Conservation (phyloP, 1,140 invertebrate species). For the Rhagoletis pomonella region DNA sequence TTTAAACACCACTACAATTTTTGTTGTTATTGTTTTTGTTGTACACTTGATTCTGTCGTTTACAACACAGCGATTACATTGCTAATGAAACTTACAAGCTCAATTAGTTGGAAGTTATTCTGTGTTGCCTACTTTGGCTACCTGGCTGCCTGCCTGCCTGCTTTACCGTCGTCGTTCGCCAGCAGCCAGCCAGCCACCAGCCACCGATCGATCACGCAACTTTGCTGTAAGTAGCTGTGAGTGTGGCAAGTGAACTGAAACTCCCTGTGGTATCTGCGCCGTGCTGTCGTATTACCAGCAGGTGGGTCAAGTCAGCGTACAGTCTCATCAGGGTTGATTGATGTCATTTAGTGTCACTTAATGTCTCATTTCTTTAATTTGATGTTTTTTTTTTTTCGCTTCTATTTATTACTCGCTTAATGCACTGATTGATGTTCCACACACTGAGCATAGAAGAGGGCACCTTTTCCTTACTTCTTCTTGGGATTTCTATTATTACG, state of each 20-base stretch:
- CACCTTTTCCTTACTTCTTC: not conserved
- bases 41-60: slow-evolving; percentile 38
- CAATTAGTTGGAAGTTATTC: slow-evolving; percentile 49
- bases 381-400: slow-evolving; percentile 1
- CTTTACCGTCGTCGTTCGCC: not conserved
- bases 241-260: not conserved
- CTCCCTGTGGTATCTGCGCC: not conserved
- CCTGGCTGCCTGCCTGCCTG: no score
- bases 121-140: not conserved
- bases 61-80: slow-evolving; percentile 20
- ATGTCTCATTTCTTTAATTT: slow-evolving; percentile 15
- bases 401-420: not conserved
- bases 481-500: not conserved
- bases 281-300: not conserved
- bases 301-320: not conserved
- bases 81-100: slow-evolving; percentile 51
- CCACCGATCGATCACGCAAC: slow-evolving; percentile 16
- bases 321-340: slow-evolving; percentile 3
- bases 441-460: not conserved
- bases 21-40: not conserved
- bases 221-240: not conserved
- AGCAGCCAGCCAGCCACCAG: not conserved
- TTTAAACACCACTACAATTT: slow-evolving; percentile 20
- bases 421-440: not conserved
- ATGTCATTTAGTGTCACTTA: slow-evolving; percentile 12